Conservation (phyloP, 2,888 invertebrate species). For the Plebejus melissa region DNA sequence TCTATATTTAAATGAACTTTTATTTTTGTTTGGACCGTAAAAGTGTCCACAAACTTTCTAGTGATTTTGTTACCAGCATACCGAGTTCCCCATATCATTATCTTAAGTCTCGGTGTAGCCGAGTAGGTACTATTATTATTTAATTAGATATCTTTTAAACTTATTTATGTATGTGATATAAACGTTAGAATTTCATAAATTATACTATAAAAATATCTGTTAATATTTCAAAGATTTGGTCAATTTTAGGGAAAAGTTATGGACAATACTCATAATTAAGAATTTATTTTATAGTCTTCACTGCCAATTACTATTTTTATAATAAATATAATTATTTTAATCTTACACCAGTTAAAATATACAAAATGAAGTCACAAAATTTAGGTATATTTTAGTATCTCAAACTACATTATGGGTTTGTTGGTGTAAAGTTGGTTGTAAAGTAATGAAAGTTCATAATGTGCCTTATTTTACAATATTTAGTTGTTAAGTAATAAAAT, state of each 20-base stretch:
- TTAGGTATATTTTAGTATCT: background rate
- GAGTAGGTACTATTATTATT: conserved; percentile 27
- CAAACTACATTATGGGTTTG: background rate
- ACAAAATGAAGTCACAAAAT: background rate
- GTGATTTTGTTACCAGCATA: conserved; percentile 26
- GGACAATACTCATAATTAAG: conserved; percentile 8
- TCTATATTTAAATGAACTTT: conserved; percentile 1
- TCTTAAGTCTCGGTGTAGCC: conserved; percentile 20
- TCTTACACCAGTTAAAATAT: background rate
- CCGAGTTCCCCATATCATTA: conserved; percentile 27
- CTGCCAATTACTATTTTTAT: conserved; percentile 25
- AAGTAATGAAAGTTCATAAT: conserved; percentile 43
- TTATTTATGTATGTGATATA: conserved; percentile 25
- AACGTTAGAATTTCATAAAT: conserved; percentile 9
- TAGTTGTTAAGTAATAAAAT: conserved; percentile 47
- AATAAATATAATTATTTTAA: background rate
- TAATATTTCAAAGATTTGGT: conserved; percentile 2
- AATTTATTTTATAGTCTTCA: background rate
- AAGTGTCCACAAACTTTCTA: background rate
- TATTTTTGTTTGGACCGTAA: conserved; percentile 6
- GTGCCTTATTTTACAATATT: conserved; percentile 55
- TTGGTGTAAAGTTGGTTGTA: background rate
- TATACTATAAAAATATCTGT: background rate
- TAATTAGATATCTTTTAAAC: conserved; percentile 23
- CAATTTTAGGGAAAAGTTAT: background rate